Percentiles rank a stretch among this genome's conserved stretches.
Conservation (phyloP, 2,888 invertebrate species). For the Yponomeuta malinellus region DNA sequence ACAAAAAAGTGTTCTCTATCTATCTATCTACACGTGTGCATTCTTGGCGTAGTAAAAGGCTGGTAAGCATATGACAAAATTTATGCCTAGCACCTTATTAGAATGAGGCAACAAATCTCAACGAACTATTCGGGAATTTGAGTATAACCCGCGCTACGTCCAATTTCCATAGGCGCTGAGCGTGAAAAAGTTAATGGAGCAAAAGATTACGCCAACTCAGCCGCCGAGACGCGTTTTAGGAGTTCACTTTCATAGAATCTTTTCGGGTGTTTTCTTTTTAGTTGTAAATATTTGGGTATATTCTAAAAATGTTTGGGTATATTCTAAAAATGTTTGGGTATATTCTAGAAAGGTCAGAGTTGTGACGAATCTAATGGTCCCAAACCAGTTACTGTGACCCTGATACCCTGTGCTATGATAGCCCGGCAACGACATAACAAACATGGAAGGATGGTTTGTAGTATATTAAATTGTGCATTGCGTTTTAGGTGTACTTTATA, state of each 20-base stretch:
- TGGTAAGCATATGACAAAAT: neutral
- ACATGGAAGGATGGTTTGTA: too few relatives aligned
- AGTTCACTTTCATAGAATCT: conserved; percentile 30
- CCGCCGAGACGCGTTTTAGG: conserved; percentile 58
- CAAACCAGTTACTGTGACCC: too few relatives aligned
- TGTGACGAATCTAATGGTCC: too few relatives aligned
- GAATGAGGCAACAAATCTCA: conserved; percentile 45
- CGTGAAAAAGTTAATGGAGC: conserved; percentile 72
- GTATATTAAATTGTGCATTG: too few relatives aligned
- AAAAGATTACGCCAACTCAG: conserved; percentile 66
- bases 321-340: neutral
- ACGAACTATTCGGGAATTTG: conserved; percentile 53
- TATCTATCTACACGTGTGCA: too few relatives aligned
- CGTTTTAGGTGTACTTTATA: too few relatives aligned
- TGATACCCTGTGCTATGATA: too few relatives aligned
- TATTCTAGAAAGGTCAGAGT: too few relatives aligned
- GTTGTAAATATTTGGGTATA: neutral
- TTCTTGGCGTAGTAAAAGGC: neutral
- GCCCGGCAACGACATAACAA: too few relatives aligned
- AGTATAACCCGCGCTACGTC: conserved; percentile 69
- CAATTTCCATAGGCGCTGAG: conserved; percentile 73
- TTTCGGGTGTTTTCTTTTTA: conserved; percentile 18
- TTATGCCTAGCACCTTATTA: conserved; percentile 1
- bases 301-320: neutral
- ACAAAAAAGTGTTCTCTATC: too few relatives aligned